These are phyloP conservation scores for Galeopsomyia nigrocyanea DNA, from an alignment of 2,888 invertebrate genomes.

Conservation along the genomic window DNA sequence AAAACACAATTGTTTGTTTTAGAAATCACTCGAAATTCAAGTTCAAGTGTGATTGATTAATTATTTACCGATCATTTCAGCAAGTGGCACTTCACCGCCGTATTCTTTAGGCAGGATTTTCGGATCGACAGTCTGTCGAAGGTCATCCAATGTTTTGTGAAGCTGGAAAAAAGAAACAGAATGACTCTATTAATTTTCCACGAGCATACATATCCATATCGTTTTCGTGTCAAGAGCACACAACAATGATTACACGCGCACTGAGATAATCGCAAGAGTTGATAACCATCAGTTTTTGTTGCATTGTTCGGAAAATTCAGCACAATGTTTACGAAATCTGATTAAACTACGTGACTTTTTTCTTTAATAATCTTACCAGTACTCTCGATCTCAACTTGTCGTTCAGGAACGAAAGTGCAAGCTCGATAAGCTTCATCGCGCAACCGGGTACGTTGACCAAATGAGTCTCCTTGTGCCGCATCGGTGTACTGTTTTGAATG, in stretches of 20 bases:
- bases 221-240: slow-evolving; percentile 25
- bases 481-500: slow-evolving; percentile 89
- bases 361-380: slow-evolving; percentile 72
- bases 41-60: not conserved
- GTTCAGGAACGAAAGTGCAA: slow-evolving; percentile 84
- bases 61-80: slow-evolving; percentile 82
- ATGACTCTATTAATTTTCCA: no score
- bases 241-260: slow-evolving; percentile 3
- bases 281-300: no score
- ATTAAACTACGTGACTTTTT: no score
- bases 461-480: slow-evolving; percentile 91
- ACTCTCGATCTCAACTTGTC: slow-evolving; percentile 88
- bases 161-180: slow-evolving; percentile 70
- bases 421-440: slow-evolving; percentile 86
- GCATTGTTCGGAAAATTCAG: slow-evolving; percentile 45
- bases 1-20: not conserved
- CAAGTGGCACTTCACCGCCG: slow-evolving; percentile 85
- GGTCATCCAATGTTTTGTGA: slow-evolving; percentile 81
- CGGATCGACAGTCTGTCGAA: slow-evolving; percentile 79
- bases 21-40: no score
- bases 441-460: slow-evolving; percentile 87
- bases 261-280: slow-evolving; percentile 7
- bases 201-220: not conserved
- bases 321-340: no score
- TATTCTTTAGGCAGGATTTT: slow-evolving; percentile 89